Base-by-base conservation (phyloP, 2,113 vertebrate species). In the Myotis davidii region DNA sequence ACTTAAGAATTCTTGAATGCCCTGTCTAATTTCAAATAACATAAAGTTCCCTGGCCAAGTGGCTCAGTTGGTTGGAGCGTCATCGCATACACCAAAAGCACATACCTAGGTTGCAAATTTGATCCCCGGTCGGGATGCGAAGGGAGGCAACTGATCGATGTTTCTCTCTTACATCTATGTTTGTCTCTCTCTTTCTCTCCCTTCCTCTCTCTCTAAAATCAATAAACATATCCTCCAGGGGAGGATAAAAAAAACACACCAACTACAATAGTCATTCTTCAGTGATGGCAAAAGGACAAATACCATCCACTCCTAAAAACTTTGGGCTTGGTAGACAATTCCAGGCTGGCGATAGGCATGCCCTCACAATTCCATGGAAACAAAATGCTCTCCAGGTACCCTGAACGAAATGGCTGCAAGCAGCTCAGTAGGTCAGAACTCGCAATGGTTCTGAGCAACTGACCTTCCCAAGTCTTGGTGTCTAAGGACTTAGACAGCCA, bases 1-100 rank as follows among this genome's bases (percentile, higher is more conserved):
- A 69, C 39, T 90, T 64, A 92, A 92, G 67, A 95, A 82, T 42
- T 88, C 37, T 70, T 74, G 32, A 81, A 85, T 92, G 88, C 14
- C 86, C 61, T 92, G 45, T 77, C 61, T 90, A 76, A 95, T 85
- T 90, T 90, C 94, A 85, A 95, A 92, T 54, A 83, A 88, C 29
- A 54, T 64, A 85, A 95, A 39, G 6, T 32, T 2, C 29, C 61
- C 6, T 65, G 61, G 61, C 12, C 29, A 29, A 16, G 61, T 65
- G 61, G 25, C 25, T 64, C 61, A 64, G 61, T 64, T 64, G 61
- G 61, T 17, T 65, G 64, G 64, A 65, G 29, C 14, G 14, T n/a
- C 14, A 32, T 65, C 0, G 13, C 13, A 65, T n/a, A 65, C 29
- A 65, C 64, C 29, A n/a, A 65, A 65, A 65, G 29, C 13, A n/a